Base-by-base conservation (phyloP, 2,888 invertebrate genomes). In the Dendrolimus houi region DNA sequence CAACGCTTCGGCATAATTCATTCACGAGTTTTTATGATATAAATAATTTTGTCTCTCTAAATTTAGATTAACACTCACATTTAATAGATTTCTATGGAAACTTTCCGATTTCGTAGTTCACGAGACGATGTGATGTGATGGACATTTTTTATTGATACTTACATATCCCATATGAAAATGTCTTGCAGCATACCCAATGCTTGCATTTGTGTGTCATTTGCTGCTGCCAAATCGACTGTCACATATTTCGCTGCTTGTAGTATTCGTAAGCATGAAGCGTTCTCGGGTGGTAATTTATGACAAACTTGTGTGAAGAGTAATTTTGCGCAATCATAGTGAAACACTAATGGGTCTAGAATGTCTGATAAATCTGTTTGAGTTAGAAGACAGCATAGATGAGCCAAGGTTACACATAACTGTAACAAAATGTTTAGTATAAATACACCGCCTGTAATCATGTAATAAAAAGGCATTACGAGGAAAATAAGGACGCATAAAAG, bases 321-420 rank as follows among this genome's bases (percentile, higher is more conserved):
- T 60, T 85, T 87, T 1, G 87, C 85, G 59, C 80, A 81, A 57
- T 90, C 89, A 67, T 77, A 77, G 67, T 93, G 89, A 58, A 91
- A 88, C 1, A 85, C 74, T 0, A 93, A 72, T 0, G 88, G 82
- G 53, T 92, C 92, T 52, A 91, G 67, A 9, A 95, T 84, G 17
- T 85, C 81, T 0, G 76, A 53, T 10, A 95, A 81, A 74, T 96
- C 96, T 0, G 93, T 85, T 3, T 78, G 75, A 1, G 81, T 82
- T 0, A 94, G 83, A 7, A 94, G 75, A 42, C 91, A 91, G 59
- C 94, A 92, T 57, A 97, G 74, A 74, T 96, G 96, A 41, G 95
- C 92, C 8, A 97, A 82, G 0, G 96, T 93, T 40, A 95, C 86
- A 77, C 96, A 96, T 8, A 96, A 85, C 94, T 95, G 79, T 41